phyloP scores from a whole-genome alignment of 2,797 vertebrate genomes.

The Rhinophrynus dorsalis region DNA sequence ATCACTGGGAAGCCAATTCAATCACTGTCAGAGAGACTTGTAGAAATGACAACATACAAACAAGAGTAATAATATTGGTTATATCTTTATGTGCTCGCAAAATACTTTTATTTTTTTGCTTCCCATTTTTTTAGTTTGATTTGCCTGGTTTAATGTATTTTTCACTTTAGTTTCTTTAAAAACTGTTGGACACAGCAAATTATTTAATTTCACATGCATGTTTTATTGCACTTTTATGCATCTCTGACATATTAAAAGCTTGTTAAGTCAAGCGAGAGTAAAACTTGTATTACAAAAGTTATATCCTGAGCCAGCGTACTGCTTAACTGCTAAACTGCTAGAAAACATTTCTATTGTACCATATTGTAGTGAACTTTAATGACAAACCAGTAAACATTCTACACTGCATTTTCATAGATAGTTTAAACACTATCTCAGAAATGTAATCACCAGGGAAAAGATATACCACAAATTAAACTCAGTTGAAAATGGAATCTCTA shows the following conservation, averaged over 20 bases:
- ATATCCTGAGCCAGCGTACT: not conserved
- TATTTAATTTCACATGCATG: constrained; percentile 21
- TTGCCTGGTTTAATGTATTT: no score
- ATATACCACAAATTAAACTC: not conserved
- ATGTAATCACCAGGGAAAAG: not conserved
- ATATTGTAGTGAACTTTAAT: not conserved
- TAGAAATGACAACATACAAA: no score
- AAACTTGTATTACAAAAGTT: constrained; percentile 27
- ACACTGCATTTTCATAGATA: no score
- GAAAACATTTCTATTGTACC: not conserved
- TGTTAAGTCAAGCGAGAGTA: constrained; percentile 50
- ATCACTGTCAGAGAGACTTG: no score
- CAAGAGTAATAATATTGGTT: not conserved
- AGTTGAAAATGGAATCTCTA: constrained; percentile 12
- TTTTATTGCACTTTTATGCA: constrained; percentile 52
- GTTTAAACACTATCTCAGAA: not conserved
- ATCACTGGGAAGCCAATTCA: no score
- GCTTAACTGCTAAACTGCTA: constrained; percentile 4
- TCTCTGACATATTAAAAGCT: constrained; percentile 50
- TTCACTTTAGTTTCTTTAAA: constrained; percentile 15
- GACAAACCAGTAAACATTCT: not conserved
- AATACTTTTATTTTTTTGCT: no score
- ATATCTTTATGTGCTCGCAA: no score
- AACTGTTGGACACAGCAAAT: constrained; percentile 15
- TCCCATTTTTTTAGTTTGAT: constrained; percentile 1